Evolutionary conservation across 53 echinoderm and acorn worm species (phyloP).

Genomic region (Actinopyga echinites): DNA sequence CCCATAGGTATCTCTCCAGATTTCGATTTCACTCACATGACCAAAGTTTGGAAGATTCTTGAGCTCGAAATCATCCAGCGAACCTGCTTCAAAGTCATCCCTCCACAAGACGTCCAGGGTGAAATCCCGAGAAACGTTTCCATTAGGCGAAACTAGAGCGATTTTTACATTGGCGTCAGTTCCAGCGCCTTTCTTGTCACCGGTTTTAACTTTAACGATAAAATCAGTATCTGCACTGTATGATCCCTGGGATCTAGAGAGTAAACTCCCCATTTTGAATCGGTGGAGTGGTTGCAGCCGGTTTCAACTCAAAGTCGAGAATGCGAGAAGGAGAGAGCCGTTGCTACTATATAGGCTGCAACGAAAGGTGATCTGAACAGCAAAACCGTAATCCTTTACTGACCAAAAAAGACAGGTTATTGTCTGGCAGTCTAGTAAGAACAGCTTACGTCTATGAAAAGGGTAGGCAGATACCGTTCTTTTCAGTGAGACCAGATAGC

Average conservation of each 20-base stretch:
- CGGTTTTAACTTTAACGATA: conserved; percentile 69
- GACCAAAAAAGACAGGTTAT: too few relatives aligned
- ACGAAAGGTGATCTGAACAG: too few relatives aligned
- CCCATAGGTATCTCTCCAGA: conserved; percentile 71
- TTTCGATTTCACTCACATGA: conserved; percentile 59
- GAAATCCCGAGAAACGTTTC: conserved; percentile 52
- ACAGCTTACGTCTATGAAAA: too few relatives aligned
- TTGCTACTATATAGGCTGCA: too few relatives aligned
- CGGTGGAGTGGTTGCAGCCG: background rate
- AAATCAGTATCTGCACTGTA: background rate
- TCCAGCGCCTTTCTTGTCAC: conserved; percentile 84
- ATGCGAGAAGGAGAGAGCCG: too few relatives aligned
- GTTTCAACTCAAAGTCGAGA: too few relatives aligned
- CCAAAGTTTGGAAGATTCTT: conserved; percentile 63
- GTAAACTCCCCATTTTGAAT: background rate
- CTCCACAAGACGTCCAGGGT: conserved; percentile 59
- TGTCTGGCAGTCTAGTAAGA: too few relatives aligned
- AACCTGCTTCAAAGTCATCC: conserved; percentile 78
- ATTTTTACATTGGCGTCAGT: conserved; percentile 79
- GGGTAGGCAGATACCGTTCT: too few relatives aligned
- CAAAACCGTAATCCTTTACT: too few relatives aligned
- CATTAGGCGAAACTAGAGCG: conserved; percentile 48
- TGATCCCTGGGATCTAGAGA: background rate
- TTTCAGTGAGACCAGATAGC: too few relatives aligned
- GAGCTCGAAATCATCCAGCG: conserved; percentile 37